Evolutionary conservation across 2,113 vertebrate genomes (phyloP), one percentile per base, ranked within the genome.

Genomic region (Sander vitreus): DNA sequence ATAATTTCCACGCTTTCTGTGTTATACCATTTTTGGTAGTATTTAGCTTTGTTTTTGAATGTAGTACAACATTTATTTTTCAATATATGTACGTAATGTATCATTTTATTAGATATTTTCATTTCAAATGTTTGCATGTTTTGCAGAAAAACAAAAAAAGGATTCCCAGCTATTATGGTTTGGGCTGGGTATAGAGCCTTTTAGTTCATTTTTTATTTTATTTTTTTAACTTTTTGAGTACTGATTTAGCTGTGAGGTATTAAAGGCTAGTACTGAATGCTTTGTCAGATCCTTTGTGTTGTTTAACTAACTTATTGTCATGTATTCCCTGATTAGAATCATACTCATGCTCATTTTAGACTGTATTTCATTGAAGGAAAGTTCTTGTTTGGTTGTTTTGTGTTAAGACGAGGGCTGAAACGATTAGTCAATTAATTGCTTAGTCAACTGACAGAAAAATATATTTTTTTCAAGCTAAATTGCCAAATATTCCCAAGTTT

Each of bases 31-130:
- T 50, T 21, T 48, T 47, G 3, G 33, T 47, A 55, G 5, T 60
- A 25, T 75, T 60, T n/a, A 54, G 53, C 9, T 47, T 53, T 73
- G 6, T 74, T 85, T 85, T 79, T 73, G 27, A 36, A 65, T 67
- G 2, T 54, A 53, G 9, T 21, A 21, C 16, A 36, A 13, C 14
- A 23, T 74, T 75, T 45, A 57, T 55, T 83, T 63, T 71, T 68
- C 21, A 3, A 18, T 45, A 55, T 30, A 64, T 69, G 25, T 54
- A 19, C 4, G 6, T 19, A 12, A 50, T 68, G 39, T 66, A 51
- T 50, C 0, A 59, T 60, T 19, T 54, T 60, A 0, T 16, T 19
- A 30, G 10, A 18, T 68, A 7, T 58, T 69, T 67, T 68, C 11
- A 23, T 33, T 27, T 60, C 8, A 67, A 21, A 51, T 59, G 1